Evolutionary conservation across 2,797 vertebrate genomes (phyloP), one percentile per base, ranked within the genome.

Genomic region (Naso thynnoides): DNA sequence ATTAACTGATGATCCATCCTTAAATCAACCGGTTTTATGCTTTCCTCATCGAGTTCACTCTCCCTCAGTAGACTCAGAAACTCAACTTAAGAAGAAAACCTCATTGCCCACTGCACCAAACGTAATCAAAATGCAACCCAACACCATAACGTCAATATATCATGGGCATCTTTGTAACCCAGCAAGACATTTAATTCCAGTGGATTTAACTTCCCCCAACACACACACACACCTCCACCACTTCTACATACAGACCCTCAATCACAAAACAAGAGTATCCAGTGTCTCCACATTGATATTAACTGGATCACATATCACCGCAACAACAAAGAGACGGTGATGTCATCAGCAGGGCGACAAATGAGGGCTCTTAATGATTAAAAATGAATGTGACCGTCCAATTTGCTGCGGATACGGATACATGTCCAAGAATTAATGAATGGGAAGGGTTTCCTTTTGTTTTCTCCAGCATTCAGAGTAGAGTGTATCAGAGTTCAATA

Each of bases 321-420:
- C 81, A 55, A 50, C 73, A 68, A 95, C 94, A 95, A 95, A 94
- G 90, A 90, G 76, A 76, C 75, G 60, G 77, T 92, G 93, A 94
- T 92, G 89, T 91, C 93, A 93, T 82, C 81, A 82, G 87, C 58
- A 6, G 70, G 70, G 39, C 26, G 85, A 94, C 95, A 94, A 95
- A 95, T 92, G 83, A 94, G 85, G 6, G 61, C 44, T 76, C 77
- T 95, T 92, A 95, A 95, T 95, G 90, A 95, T 95, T 95, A 76
- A 95, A 88, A 89, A 87, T 70, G 67, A 88, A 77, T 60, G 80
- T 71, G 80, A 86, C 83, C 73, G 61, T 88, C 79, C 88, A 94
- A 91, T 94, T 93, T 93, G 87, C 89, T 82, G 86, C 41, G 79
- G 92, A 92, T 90, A 93, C 85, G 81, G 91, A 93, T 91, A 88